Evolutionary conservation across 1,140 invertebrate species (phyloP).

Genomic region (Ctenoplectra terminalis): DNA sequence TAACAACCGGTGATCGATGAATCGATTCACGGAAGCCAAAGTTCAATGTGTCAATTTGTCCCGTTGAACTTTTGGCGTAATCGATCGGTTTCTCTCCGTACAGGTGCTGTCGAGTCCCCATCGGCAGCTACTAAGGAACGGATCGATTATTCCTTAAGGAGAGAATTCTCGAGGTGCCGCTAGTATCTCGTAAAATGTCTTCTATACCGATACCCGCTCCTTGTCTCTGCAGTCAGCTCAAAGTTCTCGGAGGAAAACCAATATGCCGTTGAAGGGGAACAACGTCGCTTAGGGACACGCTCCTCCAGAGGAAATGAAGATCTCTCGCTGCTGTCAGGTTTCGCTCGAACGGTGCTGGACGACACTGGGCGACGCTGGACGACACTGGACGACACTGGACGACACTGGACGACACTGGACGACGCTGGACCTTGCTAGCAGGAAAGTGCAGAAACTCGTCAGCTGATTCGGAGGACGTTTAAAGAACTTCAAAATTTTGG

Average conservation of each 20-base stretch:
- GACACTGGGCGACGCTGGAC: too few relatives aligned
- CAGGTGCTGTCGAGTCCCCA: conserved; percentile 7
- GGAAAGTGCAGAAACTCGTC: not conserved
- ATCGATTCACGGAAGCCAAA: not conserved
- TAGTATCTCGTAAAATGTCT: conserved; percentile 36
- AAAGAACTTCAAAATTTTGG: too few relatives aligned
- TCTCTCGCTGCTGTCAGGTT: conserved; percentile 32
- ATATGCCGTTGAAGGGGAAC: conserved; percentile 40
- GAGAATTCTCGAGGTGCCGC: conserved; percentile 23
- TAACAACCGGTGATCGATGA: not conserved
- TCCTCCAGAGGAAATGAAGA: conserved; percentile 54
- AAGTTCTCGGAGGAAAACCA: conserved; percentile 33
- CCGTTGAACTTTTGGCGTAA: conserved; percentile 15
- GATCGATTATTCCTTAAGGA: conserved; percentile 32
- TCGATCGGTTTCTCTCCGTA: conserved; percentile 38
- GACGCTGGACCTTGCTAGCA: not conserved
- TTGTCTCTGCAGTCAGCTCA: not conserved
- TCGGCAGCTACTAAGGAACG: conserved; percentile 14
- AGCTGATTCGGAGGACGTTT: not conserved
- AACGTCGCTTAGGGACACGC: conserved; percentile 7
- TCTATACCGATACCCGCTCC: not conserved
- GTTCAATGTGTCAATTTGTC: conserved; percentile 8
- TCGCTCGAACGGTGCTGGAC: conserved; percentile 19
- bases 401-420: too few relatives aligned
- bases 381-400: too few relatives aligned